These are phyloP conservation scores for Otus scops DNA, from an alignment of 2,797 vertebrate genomes.

Conservation along the genomic window DNA sequence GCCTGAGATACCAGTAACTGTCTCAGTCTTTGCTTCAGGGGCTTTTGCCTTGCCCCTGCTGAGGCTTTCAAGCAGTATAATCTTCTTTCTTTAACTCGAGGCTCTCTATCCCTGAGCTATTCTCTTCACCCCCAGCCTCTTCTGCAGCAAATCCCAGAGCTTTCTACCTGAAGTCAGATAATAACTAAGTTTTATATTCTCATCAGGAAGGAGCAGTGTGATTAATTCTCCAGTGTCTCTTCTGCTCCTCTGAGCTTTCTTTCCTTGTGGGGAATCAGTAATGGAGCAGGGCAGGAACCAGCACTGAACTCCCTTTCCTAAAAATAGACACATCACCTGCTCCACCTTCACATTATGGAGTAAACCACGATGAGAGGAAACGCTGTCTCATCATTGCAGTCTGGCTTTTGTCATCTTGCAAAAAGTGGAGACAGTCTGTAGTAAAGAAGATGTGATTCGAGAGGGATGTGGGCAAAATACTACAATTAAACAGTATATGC, in stretches of 20 bases:
- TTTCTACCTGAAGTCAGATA: slow-evolving; percentile 11
- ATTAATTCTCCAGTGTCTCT: slow-evolving; percentile 4
- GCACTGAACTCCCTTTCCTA: neutral
- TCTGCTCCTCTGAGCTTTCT: neutral
- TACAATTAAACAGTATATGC: neutral
- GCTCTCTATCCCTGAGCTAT: neutral
- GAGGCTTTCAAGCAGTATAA: neutral
- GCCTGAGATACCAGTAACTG: neutral
- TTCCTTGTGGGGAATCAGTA: neutral
- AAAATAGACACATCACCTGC: slow-evolving; percentile 16
- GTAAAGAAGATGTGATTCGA: neutral
- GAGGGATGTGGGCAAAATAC: neutral
- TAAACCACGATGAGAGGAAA: neutral
- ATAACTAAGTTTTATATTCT: neutral
- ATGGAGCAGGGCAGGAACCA: neutral
- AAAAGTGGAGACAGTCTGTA: neutral
- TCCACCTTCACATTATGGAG: neutral
- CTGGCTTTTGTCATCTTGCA: neutral
- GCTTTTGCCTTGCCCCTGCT: neutral
- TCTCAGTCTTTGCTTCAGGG: neutral
- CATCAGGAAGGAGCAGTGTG: neutral
- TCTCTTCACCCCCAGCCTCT: neutral
- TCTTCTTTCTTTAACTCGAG: neutral
- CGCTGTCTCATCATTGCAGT: neutral
- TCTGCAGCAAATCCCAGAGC: neutral